Evolutionary conservation across 2,888 invertebrate species (phyloP).

Genomic region (Argyresthia albistria): DNA sequence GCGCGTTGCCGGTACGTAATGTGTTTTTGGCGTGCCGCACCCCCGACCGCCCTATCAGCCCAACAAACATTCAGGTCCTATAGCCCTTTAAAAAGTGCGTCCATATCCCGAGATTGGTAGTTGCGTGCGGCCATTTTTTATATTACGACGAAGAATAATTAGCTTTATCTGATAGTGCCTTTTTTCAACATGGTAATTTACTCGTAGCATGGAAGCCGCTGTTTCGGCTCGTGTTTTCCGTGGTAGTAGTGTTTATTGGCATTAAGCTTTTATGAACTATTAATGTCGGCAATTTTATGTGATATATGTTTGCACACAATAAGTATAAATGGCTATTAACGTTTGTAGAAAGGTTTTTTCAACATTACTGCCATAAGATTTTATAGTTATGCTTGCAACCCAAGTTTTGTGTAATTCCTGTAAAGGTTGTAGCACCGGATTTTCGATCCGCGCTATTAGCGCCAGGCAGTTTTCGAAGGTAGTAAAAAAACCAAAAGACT

Average conservation of each 20-base stretch:
- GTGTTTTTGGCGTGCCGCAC: constrained; percentile 65
- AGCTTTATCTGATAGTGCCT: constrained; percentile 47
- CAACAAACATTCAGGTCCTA: constrained; percentile 49
- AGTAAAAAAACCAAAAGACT: no score
- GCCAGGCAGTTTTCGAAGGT: no score
- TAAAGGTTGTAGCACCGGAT: no score
- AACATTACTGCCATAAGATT: no score
- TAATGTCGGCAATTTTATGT: neutral
- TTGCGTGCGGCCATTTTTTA: constrained; percentile 56
- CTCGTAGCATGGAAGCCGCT: constrained; percentile 43
- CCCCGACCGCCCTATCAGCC: constrained; percentile 51
- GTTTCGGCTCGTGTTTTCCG: constrained; percentile 22
- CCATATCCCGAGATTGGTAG: constrained; percentile 47
- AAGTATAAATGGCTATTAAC: neutral
- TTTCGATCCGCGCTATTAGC: no score
- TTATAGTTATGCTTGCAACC: no score
- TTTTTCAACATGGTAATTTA: constrained; percentile 51
- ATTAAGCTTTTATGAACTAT: constrained; percentile 4
- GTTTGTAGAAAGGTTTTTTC: no score
- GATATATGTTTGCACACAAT: neutral
- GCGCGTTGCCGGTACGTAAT: constrained; percentile 57
- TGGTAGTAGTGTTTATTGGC: constrained; percentile 5
- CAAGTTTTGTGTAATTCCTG: no score
- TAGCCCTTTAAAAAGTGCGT: constrained; percentile 48
- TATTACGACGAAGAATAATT: constrained; percentile 55